A percentile compares a stretch with the other conserved stretches of the same genome.
Evolutionary conservation across 1,140 invertebrate species (phyloP).

Genomic region (Drosophila prosaltans): DNA sequence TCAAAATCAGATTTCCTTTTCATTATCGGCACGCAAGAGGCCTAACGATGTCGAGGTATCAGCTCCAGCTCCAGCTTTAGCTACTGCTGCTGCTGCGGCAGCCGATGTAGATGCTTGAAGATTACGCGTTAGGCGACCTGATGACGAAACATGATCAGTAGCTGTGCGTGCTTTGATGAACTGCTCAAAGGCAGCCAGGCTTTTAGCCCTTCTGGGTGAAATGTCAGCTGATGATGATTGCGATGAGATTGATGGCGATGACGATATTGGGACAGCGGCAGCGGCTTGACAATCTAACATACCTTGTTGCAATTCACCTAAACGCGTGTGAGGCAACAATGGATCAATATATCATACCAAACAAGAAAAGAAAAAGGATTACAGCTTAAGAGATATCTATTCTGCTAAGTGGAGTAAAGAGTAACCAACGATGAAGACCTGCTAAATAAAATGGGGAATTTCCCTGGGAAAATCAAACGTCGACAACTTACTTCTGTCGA

Average conservation of each 20-base stretch:
- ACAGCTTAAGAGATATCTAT: background rate
- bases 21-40: constrained; percentile 31
- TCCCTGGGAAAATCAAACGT: constrained; percentile 10
- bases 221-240: constrained; percentile 47
- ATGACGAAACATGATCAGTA: constrained; percentile 66
- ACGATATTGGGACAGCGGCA: constrained; percentile 33
- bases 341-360: constrained; percentile 30
- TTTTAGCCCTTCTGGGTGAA: constrained; percentile 55
- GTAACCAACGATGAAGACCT: constrained; percentile 69
- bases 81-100: constrained; percentile 19
- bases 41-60: constrained; percentile 1
- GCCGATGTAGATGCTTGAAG: constrained; percentile 39
- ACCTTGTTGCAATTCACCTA: constrained; percentile 80
- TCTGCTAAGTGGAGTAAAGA: constrained; percentile 52
- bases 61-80: constrained; percentile 23
- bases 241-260: constrained; percentile 43
- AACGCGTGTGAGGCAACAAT: constrained; percentile 59
- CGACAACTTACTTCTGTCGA: constrained; percentile 95
- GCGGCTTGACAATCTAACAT: constrained; percentile 61
- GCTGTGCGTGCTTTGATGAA: constrained; percentile 65
- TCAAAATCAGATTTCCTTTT: constrained; percentile 66
- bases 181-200: constrained; percentile 71
- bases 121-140: constrained; percentile 67
- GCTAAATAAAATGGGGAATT: constrained; percentile 25
- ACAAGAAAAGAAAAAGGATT: background rate